These are phyloP conservation scores for Drosophila differens DNA, from an alignment of 2,888 invertebrate genomes.

Conservation along the genomic window DNA sequence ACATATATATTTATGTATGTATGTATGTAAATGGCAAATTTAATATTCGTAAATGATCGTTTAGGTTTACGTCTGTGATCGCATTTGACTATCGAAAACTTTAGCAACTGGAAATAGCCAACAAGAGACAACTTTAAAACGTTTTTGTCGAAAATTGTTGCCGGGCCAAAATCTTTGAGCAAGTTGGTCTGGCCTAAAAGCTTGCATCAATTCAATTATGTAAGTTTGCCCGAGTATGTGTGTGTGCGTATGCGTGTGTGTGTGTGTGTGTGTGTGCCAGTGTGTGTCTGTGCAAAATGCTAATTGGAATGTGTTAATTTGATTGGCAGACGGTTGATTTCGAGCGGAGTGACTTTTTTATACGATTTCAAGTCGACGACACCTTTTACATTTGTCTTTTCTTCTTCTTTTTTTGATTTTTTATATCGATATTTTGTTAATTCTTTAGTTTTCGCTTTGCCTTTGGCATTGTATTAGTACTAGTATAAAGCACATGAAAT, in stretches of 20 bases:
- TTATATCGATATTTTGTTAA: conserved; percentile 5
- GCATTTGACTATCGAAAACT: neutral
- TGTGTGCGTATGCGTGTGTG: conserved; percentile 3
- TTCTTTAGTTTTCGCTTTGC: neutral
- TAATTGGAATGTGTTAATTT: conserved; percentile 78
- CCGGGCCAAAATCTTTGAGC: conserved; percentile 14
- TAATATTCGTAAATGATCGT: neutral
- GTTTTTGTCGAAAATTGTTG: conserved; percentile 18
- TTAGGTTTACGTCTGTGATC: neutral
- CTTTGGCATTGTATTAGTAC: conserved; percentile 22
- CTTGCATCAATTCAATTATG: conserved; percentile 21
- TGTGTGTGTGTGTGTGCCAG: conserved; percentile 11
- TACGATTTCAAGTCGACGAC: conserved; percentile 30
- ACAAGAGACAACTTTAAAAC: conserved; percentile 8
- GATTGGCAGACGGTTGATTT: conserved; percentile 68
- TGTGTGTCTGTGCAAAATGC: conserved; percentile 53
- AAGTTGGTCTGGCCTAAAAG: conserved; percentile 20
- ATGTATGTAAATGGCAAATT: neutral
- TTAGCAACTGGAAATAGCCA: neutral
- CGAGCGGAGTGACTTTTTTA: conserved; percentile 40
- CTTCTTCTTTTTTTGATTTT: conserved; percentile 2
- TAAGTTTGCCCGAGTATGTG: neutral
- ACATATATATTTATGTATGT: neutral
- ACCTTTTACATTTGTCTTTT: conserved; percentile 40
- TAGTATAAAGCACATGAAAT: conserved; percentile 44